phyloP scores from a whole-genome alignment of 1,140 invertebrate genomes.

The Lordiphosa collinella region DNA sequence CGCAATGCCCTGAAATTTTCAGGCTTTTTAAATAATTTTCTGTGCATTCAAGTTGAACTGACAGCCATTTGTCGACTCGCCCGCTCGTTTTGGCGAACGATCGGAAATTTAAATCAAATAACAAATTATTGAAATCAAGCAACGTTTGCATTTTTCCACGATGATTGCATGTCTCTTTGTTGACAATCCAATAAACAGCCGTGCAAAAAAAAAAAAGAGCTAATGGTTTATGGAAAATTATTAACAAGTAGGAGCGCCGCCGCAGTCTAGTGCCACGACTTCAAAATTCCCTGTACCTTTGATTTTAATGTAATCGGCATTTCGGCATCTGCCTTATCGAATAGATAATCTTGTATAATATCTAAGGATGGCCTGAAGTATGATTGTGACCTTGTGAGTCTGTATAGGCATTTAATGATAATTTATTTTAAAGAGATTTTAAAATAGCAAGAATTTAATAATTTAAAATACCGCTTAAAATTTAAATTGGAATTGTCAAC shows the following conservation, averaged over 20 bases:
- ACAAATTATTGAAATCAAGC: constrained; percentile 44
- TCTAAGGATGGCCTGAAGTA: too few relatives aligned
- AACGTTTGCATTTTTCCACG: constrained; percentile 19
- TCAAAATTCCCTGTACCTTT: constrained; percentile 8
- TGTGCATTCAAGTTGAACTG: constrained; percentile 58
- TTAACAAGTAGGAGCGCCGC: constrained; percentile 1
- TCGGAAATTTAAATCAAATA: constrained; percentile 31
- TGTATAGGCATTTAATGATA: too few relatives aligned
- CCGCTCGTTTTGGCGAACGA: constrained; percentile 47
- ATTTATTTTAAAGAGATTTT: too few relatives aligned
- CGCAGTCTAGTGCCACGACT: background rate
- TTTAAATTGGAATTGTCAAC: too few relatives aligned
- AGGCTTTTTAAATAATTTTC: constrained; percentile 34
- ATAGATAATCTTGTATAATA: too few relatives aligned
- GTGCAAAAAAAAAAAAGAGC: constrained; percentile 11
- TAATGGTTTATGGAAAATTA: constrained; percentile 17
- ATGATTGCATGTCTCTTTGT: constrained; percentile 43
- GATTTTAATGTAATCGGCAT: too few relatives aligned
- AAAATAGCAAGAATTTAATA: too few relatives aligned
- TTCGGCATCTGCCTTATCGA: too few relatives aligned
- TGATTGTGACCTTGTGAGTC: too few relatives aligned
- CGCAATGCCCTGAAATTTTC: constrained; percentile 27
- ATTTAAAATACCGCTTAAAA: too few relatives aligned
- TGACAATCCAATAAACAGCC: constrained; percentile 53
- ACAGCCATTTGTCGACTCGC: constrained; percentile 27